Evolutionary conservation across 2,113 vertebrate genomes (phyloP), one percentile per base, ranked within the genome.

Genomic region (Ictalurus furcatus): DNA sequence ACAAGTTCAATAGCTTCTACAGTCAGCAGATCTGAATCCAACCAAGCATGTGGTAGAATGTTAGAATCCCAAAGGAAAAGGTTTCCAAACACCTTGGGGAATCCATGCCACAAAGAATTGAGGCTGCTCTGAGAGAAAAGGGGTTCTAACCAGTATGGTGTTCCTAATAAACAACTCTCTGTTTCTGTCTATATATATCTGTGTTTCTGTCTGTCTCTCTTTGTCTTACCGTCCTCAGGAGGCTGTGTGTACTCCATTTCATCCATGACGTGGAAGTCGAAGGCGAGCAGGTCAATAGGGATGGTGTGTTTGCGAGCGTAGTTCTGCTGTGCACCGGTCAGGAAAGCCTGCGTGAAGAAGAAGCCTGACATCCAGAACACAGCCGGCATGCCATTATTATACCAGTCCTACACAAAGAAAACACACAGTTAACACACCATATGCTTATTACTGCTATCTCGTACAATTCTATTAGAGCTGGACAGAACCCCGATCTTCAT

Each of bases 261-360:
- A 3, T 98, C 96, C 94, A 99, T 94, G 84, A 98, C 96, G 91
- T 98, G 95, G 1, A 97, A 99, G 94, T 98, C 96, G 58, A 98
- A 98, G 21, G 96, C 95, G 8, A 98, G 95, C 52, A 97, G 91
- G 90, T 99, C 97, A 12, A 97, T 97, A 21, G 97, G 97, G 86
- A 97, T 95, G 37, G 94, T 97, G 90, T 97, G 93, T 91, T 97
- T 98, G 63, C 97, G 94, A 88, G 97, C 96, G 0, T 95, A 99
- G 94, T 98, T 98, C 94, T 98, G 97, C 93, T 97, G 97, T 58
- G 96, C 96, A 4, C 96, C 97, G 0, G 97, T 98, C 92, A 99
- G 93, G 92, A 98, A 98, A 1, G 97, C 97, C 94, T 98, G 97
- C 0, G 97, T 97, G 95, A 98, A 98, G 96, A 98, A 98, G 94